Conservation (phyloP, 1,140 invertebrate species). For the Drosophila littoralis region DNA sequence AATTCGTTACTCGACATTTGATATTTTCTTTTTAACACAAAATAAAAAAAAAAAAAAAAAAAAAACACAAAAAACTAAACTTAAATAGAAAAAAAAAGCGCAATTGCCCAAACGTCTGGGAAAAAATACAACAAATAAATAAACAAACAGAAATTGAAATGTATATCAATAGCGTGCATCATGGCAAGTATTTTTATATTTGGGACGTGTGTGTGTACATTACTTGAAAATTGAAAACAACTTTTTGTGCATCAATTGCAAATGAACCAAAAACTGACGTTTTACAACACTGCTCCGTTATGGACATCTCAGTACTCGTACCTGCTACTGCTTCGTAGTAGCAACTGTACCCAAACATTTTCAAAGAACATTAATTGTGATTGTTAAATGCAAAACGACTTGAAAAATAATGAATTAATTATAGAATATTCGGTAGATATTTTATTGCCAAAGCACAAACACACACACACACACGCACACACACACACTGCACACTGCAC, state of each 20-base stretch:
- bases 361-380: constrained; percentile 38
- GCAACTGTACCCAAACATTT: constrained; percentile 35
- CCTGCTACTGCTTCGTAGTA: constrained; percentile 17
- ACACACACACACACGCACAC: constrained; percentile 36
- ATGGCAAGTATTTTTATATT: constrained; percentile 57
- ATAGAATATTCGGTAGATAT: constrained; percentile 69
- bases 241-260: constrained; percentile 83
- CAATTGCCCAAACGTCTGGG: constrained; percentile 44
- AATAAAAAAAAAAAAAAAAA: constrained; percentile 4
- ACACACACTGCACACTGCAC: constrained; percentile 35
- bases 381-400: constrained; percentile 32
- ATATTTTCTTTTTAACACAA: constrained; percentile 77
- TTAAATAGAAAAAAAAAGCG: constrained; percentile 39
- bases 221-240: constrained; percentile 84
- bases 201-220: constrained; percentile 75
- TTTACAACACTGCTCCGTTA: constrained; percentile 28
- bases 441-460: constrained; percentile 52
- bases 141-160: constrained; percentile 33
- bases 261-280: constrained; percentile 30
- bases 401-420: constrained; percentile 35
- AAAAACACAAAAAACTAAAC: constrained; percentile 32
- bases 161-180: constrained; percentile 55
- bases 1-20: constrained; percentile 49
- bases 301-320: not conserved
- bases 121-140: constrained; percentile 48